Evolutionary conservation across 2,888 invertebrate species (phyloP).

Genomic region (Ennomos erosarius): DNA sequence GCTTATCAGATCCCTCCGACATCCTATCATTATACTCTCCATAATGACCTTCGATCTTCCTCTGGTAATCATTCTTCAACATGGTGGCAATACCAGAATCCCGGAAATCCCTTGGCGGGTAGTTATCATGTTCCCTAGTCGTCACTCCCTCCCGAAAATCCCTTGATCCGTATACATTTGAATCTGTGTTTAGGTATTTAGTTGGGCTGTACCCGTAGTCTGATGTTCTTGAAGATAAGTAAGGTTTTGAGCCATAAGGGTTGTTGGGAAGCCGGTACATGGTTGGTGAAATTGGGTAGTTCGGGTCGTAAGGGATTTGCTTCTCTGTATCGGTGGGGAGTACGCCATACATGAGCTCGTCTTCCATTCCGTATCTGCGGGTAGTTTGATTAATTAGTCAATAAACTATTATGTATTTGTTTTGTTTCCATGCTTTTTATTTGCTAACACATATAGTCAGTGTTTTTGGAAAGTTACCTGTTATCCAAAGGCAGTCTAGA

Average conservation of each 20-base stretch:
- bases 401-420: too few species aligned
- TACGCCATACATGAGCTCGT: constrained; percentile 78
- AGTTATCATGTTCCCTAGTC: constrained; percentile 74
- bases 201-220: constrained; percentile 82
- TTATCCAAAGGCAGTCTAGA: constrained; percentile 73
- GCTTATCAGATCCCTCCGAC: constrained; percentile 90
- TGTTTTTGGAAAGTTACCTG: constrained; percentile 53
- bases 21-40: constrained; percentile 87
- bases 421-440: too few species aligned
- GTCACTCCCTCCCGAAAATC: constrained; percentile 70
- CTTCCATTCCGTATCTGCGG: constrained; percentile 78
- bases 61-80: constrained; percentile 82
- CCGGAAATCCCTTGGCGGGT: constrained; percentile 74
- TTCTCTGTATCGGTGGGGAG: constrained; percentile 73
- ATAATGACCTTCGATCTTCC: constrained; percentile 78
- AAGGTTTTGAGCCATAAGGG: constrained; percentile 81
- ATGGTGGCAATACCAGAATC: constrained; percentile 81
- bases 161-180: constrained; percentile 72
- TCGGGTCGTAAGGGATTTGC: constrained; percentile 77
- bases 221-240: constrained; percentile 73
- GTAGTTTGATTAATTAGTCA: not conserved
- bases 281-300: constrained; percentile 79
- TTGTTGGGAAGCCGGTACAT: constrained; percentile 78
- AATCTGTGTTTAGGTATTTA: constrained; percentile 70
- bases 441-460: too few species aligned